These are phyloP conservation scores for Lobophora halterata DNA, from an alignment of 2,888 invertebrate genomes.

Conservation along the genomic window DNA sequence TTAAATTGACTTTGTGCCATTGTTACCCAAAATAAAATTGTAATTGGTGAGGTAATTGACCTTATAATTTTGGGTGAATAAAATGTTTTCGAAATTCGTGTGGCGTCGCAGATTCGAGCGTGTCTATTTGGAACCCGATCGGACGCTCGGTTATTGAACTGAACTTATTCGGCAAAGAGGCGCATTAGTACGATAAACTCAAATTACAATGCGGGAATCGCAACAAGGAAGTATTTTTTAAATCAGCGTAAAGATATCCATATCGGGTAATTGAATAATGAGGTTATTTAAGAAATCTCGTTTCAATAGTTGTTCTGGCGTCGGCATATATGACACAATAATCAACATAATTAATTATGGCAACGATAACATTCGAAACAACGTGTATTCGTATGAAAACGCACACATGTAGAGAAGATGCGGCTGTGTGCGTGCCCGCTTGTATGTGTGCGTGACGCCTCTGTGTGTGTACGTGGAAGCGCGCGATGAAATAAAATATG, in stretches of 20 bases:
- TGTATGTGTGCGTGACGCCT: constrained; percentile 60
- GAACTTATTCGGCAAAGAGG: constrained; percentile 79
- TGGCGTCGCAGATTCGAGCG: constrained; percentile 46
- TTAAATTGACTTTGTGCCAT: constrained; percentile 3
- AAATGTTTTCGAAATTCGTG: constrained; percentile 35
- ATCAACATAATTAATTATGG: constrained; percentile 58
- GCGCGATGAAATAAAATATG: constrained; percentile 81
- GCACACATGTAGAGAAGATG: constrained; percentile 64
- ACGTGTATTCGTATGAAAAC: constrained; percentile 70
- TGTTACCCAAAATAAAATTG: constrained; percentile 3
- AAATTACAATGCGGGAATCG: constrained; percentile 42
- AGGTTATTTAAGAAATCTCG: not conserved
- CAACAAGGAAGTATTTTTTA: constrained; percentile 1
- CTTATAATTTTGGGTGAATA: constrained; percentile 22
- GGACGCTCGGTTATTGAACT: constrained; percentile 78
- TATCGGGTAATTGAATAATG: not conserved
- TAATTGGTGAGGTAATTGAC: constrained; percentile 12
- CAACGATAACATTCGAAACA: constrained; percentile 62
- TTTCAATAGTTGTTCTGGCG: constrained; percentile 37
- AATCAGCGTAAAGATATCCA: not conserved
- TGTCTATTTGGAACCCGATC: constrained; percentile 77
- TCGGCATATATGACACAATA: constrained; percentile 44
- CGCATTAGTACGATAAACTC: constrained; percentile 72
- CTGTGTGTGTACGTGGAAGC: constrained; percentile 77
- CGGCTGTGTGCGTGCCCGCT: constrained; percentile 57